Evolutionary conservation across 2,888 invertebrate species (phyloP), one percentile per base, ranked within the genome.

Genomic region (Elgonia sp.): DNA sequence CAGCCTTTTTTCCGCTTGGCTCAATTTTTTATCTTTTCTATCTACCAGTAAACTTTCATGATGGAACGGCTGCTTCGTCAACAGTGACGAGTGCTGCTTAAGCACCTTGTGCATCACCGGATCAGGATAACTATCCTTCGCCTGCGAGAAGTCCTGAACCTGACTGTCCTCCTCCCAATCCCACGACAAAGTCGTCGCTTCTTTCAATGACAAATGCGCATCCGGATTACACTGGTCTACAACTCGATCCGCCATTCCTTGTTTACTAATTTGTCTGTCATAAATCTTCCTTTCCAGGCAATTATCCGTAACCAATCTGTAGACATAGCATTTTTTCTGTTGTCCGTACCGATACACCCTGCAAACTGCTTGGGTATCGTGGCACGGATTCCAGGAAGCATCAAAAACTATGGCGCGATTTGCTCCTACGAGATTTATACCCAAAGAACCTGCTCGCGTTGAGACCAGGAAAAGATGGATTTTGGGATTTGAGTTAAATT

Each of bases 361-460:
- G 94, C 99, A 99, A 16, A 99, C 99, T 42, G 99, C 99, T 95
- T 98, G 98, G 0, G 98, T 98, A 93, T 99, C 99, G 93, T 99
- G 99, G 93, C 99, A 99, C 0, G 99, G 99, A 95, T 99, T 99
- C 99, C 99, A 99, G 55, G 98, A 99, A 16, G 99, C 99, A 94
- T 99, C 99, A 93, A 99, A 97, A 70, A 99, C 99, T 60, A 99
- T 97, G 7, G 99, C 99, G 46, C 99, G 96, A 95, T 99, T 99
- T 0, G 99, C 99, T 18, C 99, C 99, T 21, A 99, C 98, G 89
- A 99, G 96, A 95, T 99, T 99, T 90, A 99, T 99, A 10, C 99
- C 99, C 46, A 99, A 95, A 16, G 99, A 99, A 0, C 99, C 99
- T 53, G 99, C 99, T 91, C 98, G 96, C 0, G 99, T 99, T 0